Evolutionary conservation across 1,140 invertebrate genomes (phyloP).

Genomic region (Nebria ingens): DNA sequence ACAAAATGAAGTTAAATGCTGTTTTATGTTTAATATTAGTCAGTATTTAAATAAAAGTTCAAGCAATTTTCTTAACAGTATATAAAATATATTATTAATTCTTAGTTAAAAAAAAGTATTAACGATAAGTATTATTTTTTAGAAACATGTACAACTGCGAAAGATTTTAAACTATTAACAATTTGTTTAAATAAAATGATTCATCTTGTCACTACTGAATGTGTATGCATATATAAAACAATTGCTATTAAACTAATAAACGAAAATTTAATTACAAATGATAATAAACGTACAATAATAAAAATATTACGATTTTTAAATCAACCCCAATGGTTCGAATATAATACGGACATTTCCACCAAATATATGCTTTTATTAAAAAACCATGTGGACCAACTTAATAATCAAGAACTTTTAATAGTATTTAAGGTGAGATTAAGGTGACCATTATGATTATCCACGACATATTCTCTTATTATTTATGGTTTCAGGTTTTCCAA

Average conservation of each 20-base stretch:
- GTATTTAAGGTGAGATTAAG: slow-evolving; percentile 11
- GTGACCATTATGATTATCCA: slow-evolving; percentile 4
- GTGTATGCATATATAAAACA: slow-evolving; percentile 12
- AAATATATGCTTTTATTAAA: slow-evolving; percentile 1
- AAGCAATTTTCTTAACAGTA: too few relatives aligned
- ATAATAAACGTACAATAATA: not conserved
- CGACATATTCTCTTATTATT: not conserved
- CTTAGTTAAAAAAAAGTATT: not conserved
- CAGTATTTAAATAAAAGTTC: too few relatives aligned
- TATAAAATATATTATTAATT: not conserved
- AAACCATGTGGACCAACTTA: slow-evolving; percentile 10
- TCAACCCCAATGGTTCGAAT: slow-evolving; percentile 10
- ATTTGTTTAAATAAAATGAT: slow-evolving; percentile 15
- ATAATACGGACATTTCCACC: not conserved
- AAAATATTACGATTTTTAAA: slow-evolving; percentile 12
- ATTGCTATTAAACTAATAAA: not conserved
- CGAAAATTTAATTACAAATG: slow-evolving; percentile 9
- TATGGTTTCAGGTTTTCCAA: slow-evolving; percentile 19
- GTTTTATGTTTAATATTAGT: too few relatives aligned
- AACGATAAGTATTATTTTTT: slow-evolving; percentile 12
- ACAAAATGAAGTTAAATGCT: too few relatives aligned
- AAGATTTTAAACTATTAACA: slow-evolving; percentile 13
- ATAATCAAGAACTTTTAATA: not conserved
- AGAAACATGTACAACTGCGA: slow-evolving; percentile 13
- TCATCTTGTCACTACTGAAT: not conserved